Conservation (phyloP, 2,888 invertebrate species). For the Lepidonotus clava region DNA sequence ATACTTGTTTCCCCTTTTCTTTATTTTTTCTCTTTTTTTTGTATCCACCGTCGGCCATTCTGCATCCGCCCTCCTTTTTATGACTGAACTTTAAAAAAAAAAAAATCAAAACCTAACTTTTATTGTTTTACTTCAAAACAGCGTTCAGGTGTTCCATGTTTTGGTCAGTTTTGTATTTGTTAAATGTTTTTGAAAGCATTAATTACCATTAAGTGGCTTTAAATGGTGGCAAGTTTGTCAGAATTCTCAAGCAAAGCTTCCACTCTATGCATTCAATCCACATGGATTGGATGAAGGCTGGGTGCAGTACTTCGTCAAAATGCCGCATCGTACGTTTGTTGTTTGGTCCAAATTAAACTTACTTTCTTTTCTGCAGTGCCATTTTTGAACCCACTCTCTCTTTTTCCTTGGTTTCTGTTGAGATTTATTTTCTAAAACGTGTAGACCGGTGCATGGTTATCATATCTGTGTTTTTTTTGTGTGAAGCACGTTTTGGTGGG, state of each 20-base stretch:
- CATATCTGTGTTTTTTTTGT: background rate
- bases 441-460: conserved; percentile 7
- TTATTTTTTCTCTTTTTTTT: background rate
- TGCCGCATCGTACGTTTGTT: background rate
- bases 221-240: background rate
- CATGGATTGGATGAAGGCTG: background rate
- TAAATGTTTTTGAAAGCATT: background rate
- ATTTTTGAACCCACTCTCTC: background rate
- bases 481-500: conserved; percentile 13
- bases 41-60: background rate
- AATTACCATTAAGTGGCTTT: background rate
- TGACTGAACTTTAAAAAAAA: background rate
- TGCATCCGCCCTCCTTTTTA: background rate
- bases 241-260: background rate
- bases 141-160: background rate
- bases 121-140: background rate
- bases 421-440: background rate
- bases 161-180: conserved; percentile 21
- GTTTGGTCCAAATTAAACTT: background rate
- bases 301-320: background rate
- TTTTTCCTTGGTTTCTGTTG: background rate
- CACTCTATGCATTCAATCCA: background rate
- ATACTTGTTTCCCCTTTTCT: conserved; percentile 38
- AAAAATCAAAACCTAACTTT: background rate
- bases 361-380: background rate